A percentile compares a stretch with the other conserved stretches of the same genome.
These are phyloP conservation scores for Cathartes aura DNA, from an alignment of 2,113 vertebrate genomes.

Conservation along the genomic window DNA sequence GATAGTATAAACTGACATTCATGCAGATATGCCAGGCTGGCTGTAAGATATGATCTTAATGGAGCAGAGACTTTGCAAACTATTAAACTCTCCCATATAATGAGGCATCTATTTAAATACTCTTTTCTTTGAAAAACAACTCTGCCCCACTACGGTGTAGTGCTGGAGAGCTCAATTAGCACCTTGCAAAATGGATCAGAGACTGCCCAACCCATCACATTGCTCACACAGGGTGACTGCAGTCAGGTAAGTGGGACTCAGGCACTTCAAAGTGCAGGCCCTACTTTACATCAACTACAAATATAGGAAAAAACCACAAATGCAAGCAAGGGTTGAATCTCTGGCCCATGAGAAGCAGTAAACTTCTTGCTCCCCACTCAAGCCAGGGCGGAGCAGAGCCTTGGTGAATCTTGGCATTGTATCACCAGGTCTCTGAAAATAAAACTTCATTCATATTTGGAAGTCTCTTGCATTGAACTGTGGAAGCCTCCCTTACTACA, in stretches of 20 bases:
- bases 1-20: constrained; percentile 64
- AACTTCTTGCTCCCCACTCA: background rate
- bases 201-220: background rate
- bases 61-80: constrained; percentile 61
- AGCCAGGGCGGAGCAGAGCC: background rate
- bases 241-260: background rate
- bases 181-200: background rate
- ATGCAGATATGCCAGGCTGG: constrained; percentile 41
- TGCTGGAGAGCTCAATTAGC: constrained; percentile 3
- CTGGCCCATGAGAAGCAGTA: background rate
- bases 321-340: background rate
- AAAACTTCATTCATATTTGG: background rate
- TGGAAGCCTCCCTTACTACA: constrained; percentile 14
- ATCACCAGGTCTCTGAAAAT: background rate
- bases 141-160: background rate
- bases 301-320: background rate
- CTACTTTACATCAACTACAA: background rate
- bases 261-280: background rate
- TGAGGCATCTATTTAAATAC: constrained; percentile 57
- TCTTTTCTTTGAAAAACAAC: constrained; percentile 31
- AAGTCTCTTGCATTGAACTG: background rate
- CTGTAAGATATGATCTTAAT: constrained; percentile 57
- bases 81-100: constrained; percentile 61
- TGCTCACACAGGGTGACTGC: background rate
- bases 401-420: background rate